Conservation (phyloP, 2,888 invertebrate genomes). For the Trilocha varians region DNA sequence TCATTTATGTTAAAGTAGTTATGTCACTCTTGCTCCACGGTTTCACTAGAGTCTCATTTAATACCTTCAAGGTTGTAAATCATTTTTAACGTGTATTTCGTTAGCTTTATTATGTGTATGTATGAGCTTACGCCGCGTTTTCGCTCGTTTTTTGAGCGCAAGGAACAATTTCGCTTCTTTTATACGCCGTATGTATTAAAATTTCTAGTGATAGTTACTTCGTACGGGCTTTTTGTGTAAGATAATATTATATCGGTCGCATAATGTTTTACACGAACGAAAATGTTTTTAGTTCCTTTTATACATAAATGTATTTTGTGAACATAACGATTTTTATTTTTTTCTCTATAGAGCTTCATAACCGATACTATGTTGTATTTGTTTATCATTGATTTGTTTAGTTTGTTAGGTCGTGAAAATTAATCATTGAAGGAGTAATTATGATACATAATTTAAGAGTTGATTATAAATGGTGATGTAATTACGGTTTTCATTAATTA, state of each 20-base stretch:
- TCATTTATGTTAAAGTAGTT: too few species aligned
- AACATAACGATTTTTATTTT: conserved; percentile 43
- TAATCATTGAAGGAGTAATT: conserved; percentile 59
- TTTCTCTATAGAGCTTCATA: conserved; percentile 40
- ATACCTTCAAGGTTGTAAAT: conserved; percentile 64
- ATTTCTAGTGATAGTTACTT: conserved; percentile 50
- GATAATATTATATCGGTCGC: conserved; percentile 40
- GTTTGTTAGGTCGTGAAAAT: conserved; percentile 57
- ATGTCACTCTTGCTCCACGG: too few species aligned
- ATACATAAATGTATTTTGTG: conserved; percentile 36
- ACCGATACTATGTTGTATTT: conserved; percentile 45
- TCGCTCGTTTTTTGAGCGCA: conserved; percentile 36
- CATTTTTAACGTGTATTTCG: conserved; percentile 70
- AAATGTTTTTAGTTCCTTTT: conserved; percentile 35
- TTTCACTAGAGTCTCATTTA: neutral
- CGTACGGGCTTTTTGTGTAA: conserved; percentile 43
- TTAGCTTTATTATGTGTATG: conserved; percentile 66
- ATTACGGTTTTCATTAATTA: conserved; percentile 66
- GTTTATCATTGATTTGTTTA: conserved; percentile 49
- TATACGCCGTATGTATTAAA: conserved; percentile 47
- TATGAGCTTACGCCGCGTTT: conserved; percentile 38
- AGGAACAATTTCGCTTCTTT: conserved; percentile 24
- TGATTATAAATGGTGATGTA: conserved; percentile 57
- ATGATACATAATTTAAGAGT: conserved; percentile 62
- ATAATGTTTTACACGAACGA: conserved; percentile 39